Evolutionary conservation across 2,797 vertebrate species (phyloP), one percentile per base, ranked within the genome.

Genomic region (Botia kubotai): DNA sequence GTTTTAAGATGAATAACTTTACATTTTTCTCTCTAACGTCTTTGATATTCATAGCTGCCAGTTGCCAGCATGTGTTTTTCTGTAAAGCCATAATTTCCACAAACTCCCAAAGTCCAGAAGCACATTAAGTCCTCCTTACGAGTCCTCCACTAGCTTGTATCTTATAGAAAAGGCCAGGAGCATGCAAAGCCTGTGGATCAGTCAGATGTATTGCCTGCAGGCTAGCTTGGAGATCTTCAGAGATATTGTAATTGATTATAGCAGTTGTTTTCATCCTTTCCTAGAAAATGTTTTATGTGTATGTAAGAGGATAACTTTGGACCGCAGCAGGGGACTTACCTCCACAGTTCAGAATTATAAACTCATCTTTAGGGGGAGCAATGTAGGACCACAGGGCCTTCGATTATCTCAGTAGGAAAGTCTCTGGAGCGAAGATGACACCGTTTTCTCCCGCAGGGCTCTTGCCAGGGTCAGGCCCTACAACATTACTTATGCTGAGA

Each of bases 401-500:
- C 16, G 33, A 66, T 72, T 65, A 63, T 65, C 29, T 55, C 36
- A 26, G 60, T 33, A 29, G 26, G 63, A 68, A 33, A 48, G 33
- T 60, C 65, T 50, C 13, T 36, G 7, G 58, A 72, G 73, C 67
- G 55, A 21, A 72, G 17, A 65, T 26, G 14, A 53, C 68, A 46
- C 33, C 17, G 12, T 26, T 52, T 67, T 10, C 72, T 75, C 65
- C 79, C 26, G 57, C 8, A 66, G 58, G 67, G 50, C 23, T 36
- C 62, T 50, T 67, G 17, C n/a, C 6, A 16, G 43, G 63, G 75
- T 16, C 70, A 69, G 62, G 6, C 33, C 69, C 6, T 19, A 33
- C 19, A 19, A 29, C 33, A 74, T 73, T 78, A 73, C 71, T 53
- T 73, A 69, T 69, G 19, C 53, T 74, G 43, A 74, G n/a, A 62